These are phyloP conservation scores for Betta splendens DNA, from an alignment of 2,797 vertebrate genomes.

Conservation along the genomic window DNA sequence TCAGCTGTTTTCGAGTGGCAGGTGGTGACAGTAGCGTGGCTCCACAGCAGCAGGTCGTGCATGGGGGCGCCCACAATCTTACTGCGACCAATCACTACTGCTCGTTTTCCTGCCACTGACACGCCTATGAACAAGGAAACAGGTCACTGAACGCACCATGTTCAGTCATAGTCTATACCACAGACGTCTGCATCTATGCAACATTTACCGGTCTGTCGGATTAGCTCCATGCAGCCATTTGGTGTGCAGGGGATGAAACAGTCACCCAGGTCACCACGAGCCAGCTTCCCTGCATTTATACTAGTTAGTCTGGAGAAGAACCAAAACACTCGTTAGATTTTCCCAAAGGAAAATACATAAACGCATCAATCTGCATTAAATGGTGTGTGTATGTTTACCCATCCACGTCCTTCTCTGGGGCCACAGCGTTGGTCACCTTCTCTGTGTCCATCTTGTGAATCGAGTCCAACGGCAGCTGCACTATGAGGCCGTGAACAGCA, in stretches of 20 bases:
- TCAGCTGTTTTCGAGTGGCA: slow-evolving; percentile 94
- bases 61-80: slow-evolving; percentile 98
- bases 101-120: slow-evolving; percentile 89
- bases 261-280: slow-evolving; percentile 91
- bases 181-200: not conserved
- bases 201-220: slow-evolving; percentile 88
- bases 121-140: slow-evolving; percentile 81
- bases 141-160: not conserved
- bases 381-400: slow-evolving; percentile 80
- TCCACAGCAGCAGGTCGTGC: slow-evolving; percentile 97
- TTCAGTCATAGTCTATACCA: not conserved
- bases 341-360: too few relatives aligned
- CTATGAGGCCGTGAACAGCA: slow-evolving; percentile 92
- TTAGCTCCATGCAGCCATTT: slow-evolving; percentile 97
- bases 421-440: slow-evolving; percentile 89
- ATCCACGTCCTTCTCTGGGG: slow-evolving; percentile 94
- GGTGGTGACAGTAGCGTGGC: slow-evolving; percentile 94
- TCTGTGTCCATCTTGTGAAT: slow-evolving; percentile 90
- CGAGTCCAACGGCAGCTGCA: slow-evolving; percentile 95
- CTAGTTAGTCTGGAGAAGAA: slow-evolving; percentile 86
- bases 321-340: not conserved
- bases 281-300: slow-evolving; percentile 93
- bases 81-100: slow-evolving; percentile 95
- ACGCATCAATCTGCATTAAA: too few relatives aligned
- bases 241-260: slow-evolving; percentile 98